Percentiles rank a stretch among this genome's conserved stretches.
Conservation (phyloP, 2,113 vertebrate genomes). For the Otocyon megalotis region DNA sequence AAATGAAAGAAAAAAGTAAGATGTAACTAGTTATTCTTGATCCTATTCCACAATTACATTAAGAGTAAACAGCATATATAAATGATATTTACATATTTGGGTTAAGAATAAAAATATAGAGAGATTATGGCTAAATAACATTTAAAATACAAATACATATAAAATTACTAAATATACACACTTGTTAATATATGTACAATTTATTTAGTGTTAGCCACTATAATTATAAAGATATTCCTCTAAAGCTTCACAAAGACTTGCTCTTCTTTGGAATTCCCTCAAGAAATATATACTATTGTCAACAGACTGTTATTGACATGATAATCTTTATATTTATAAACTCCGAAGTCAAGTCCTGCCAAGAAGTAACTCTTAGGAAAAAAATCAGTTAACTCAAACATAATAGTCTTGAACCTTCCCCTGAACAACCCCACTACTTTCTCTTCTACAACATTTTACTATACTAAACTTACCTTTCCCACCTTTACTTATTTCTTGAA, state of each 20-base stretch:
- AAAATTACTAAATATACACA: slow-evolving; percentile 1
- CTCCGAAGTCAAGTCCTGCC: not conserved
- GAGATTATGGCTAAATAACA: slow-evolving; percentile 31
- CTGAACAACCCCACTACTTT: slow-evolving; percentile 43
- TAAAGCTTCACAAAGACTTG: slow-evolving; percentile 11
- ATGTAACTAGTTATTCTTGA: slow-evolving; percentile 47
- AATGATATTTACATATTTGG: not conserved
- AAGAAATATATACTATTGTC: slow-evolving; percentile 29
- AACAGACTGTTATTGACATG: slow-evolving; percentile 19
- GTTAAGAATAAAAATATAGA: slow-evolving; percentile 30
- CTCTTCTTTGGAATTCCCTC: slow-evolving; percentile 45
- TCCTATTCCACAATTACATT: not conserved
- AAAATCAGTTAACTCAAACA: slow-evolving; percentile 31
- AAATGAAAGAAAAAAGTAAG: slow-evolving; percentile 15
- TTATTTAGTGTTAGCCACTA: slow-evolving; percentile 48
- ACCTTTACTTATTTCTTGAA: slow-evolving; percentile 81
- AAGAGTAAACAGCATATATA: slow-evolving; percentile 7
- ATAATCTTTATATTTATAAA: slow-evolving; percentile 52
- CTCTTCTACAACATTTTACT: slow-evolving; percentile 48
- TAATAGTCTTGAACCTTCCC: slow-evolving; percentile 33
- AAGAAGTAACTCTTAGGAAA: slow-evolving; percentile 41
- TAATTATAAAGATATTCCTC: slow-evolving; percentile 34
- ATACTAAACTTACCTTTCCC: slow-evolving; percentile 79
- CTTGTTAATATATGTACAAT: not conserved
- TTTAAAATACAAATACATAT: slow-evolving; percentile 39